A percentile compares a stretch with the other conserved stretches of the same genome.
Evolutionary conservation across 1,140 invertebrate genomes (phyloP).

Genomic region (Episyrphus balteatus): DNA sequence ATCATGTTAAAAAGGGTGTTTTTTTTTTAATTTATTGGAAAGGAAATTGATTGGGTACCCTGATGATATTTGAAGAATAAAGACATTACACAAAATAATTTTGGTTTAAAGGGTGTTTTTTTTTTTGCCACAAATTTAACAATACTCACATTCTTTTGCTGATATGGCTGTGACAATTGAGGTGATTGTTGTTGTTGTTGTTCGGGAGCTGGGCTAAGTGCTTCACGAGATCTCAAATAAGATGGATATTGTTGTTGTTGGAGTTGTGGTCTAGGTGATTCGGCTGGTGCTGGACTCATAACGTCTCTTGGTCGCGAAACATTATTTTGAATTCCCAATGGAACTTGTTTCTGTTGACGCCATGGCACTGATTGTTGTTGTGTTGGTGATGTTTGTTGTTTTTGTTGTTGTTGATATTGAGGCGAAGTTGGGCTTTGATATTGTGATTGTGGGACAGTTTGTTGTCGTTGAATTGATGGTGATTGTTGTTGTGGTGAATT

Average conservation of each 20-base stretch:
- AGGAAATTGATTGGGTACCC: no score
- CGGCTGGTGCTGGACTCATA: constrained; percentile 14
- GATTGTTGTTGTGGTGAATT: constrained; percentile 11
- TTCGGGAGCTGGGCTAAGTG: constrained; percentile 15
- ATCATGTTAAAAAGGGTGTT: no score
- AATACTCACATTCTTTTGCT: constrained; percentile 22
- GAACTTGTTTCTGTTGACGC: constrained; percentile 7
- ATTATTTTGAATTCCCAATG: no score
- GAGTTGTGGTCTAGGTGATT: constrained; percentile 12
- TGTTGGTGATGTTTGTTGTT: constrained; percentile 8
- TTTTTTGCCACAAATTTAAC: no score
- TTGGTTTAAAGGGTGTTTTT: no score
- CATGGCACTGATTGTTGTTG: constrained; percentile 22
- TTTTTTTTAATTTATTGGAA: no score
- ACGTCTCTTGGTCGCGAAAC: neutral
- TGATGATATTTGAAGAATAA: no score
- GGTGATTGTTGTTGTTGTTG: constrained; percentile 17
- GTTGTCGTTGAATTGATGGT: constrained; percentile 21
- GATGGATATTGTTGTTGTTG: constrained; percentile 14
- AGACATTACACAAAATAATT: no score
- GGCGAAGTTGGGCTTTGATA: neutral
- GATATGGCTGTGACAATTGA: constrained; percentile 19
- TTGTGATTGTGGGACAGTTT: constrained; percentile 9
- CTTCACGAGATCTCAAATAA: constrained; percentile 25
- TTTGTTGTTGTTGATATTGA: neutral